These are phyloP conservation scores for Ametastegia equiseti DNA, from an alignment of 2,888 invertebrate species.

Conservation along the genomic window DNA sequence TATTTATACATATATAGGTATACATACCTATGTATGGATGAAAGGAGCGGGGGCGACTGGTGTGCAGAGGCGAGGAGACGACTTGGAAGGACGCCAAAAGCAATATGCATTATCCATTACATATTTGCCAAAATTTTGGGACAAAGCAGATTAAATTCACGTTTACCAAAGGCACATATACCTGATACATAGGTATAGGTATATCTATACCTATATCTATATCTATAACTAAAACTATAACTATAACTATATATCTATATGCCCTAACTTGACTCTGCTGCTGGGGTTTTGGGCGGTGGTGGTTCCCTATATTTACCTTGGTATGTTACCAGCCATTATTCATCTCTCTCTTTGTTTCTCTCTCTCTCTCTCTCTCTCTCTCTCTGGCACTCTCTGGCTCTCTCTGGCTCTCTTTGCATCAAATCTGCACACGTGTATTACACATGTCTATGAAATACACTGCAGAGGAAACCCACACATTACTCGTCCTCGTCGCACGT, in stretches of 20 bases:
- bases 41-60: constrained; percentile 36
- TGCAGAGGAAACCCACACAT: too few relatives aligned
- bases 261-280: not conserved
- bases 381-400: not conserved
- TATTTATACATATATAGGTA: too few relatives aligned
- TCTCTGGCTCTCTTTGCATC: not conserved
- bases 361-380: not conserved
- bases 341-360: not conserved
- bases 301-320: not conserved
- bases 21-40: constrained; percentile 27
- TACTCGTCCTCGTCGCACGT: too few relatives aligned
- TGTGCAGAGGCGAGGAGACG: constrained; percentile 27
- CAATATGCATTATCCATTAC: constrained; percentile 73
- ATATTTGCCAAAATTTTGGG: constrained; percentile 70
- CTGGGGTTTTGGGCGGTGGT: not conserved
- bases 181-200: not conserved
- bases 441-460: too few relatives aligned
- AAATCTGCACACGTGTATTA: too few relatives aligned
- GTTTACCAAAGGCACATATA: constrained; percentile 54
- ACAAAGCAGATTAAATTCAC: constrained; percentile 73
- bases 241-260: too few relatives aligned
- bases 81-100: constrained; percentile 71
- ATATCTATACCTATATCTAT: not conserved
- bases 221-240: too few relatives aligned
- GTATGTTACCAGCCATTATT: too few relatives aligned